Base-by-base conservation (phyloP, 2,888 invertebrate species). In the Drosophila acutilabella region DNA sequence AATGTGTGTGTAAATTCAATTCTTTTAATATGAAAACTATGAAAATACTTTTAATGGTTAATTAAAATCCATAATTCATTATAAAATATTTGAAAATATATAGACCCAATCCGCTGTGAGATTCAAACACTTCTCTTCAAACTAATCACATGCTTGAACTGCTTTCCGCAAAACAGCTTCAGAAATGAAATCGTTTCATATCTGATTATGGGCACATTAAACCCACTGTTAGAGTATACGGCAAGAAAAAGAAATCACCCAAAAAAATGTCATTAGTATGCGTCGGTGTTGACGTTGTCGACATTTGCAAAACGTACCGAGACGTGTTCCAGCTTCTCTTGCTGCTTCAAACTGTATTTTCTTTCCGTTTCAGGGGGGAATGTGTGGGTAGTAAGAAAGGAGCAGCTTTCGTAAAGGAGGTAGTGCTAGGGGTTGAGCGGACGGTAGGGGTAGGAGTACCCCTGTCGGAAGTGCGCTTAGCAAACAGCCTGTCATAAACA, bases 401-500 rank as follows among this genome's bases (percentile, higher is more conserved):
- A 8, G 8, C 8, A 30, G 30, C 8, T 0, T 8, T 8, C 8
- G 30, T 2, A 6, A 30, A 30, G 30, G 2, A 30, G 30, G 30
- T 30, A 30, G 30, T 7, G 30, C 30, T 7, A 30, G 7, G 30
- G 30, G 30, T 30, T 6, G 23, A 20, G 20, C 18, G 23, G 6
- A 23, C 23, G 20, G 20, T 8, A 11, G 26, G 18, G 10, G 30
- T 0, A 13, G 33, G 33, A 1, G 53, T 42, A 52, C 44, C 53
- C 51, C 53, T 38, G 54, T 8, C 64, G 71, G 67, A 77, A 77
- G 79, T 64, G 56, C 58, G 80, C 80, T 75, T 66, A 68, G 71
- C 70, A 79, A 79, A 77, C 88, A 70, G 80, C 83, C 78, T 83
- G 83, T 86, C 83, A 83, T 88, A 83, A 83, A 87, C 89, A 89